A percentile compares a stretch with the other conserved stretches of the same genome.
These are phyloP conservation scores for Xenopus borealis DNA, from an alignment of 2,113 vertebrate genomes.

Conservation along the genomic window DNA sequence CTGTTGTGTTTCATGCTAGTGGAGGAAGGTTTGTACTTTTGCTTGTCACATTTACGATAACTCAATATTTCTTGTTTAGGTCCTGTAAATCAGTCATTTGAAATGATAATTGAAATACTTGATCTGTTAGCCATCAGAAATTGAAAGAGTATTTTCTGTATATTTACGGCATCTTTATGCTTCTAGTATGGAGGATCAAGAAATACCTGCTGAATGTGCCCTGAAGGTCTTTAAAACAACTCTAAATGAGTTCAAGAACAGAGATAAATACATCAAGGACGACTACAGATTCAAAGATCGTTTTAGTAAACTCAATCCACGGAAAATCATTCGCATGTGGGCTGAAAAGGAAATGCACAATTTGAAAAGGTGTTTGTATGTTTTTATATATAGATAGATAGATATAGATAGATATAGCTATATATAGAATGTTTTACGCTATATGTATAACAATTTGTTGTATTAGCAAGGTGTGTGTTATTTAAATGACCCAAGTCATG, in stretches of 20 bases:
- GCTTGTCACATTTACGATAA: too few species aligned
- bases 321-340: slow-evolving; percentile 95
- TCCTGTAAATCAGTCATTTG: too few species aligned
- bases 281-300: slow-evolving; percentile 96
- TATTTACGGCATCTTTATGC: not conserved
- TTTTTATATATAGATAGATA: too few species aligned
- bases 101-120: too few species aligned
- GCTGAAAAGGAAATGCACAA: slow-evolving; percentile 99
- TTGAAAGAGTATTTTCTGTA: too few species aligned
- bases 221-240: slow-evolving; percentile 98
- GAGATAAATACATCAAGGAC: slow-evolving; percentile 97
- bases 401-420: too few species aligned
- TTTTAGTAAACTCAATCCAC: slow-evolving; percentile 94
- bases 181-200: slow-evolving; percentile 70
- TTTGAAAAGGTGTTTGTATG: slow-evolving; percentile 88
- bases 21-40: slow-evolving; percentile 79
- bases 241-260: slow-evolving; percentile 94
- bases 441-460: too few species aligned
- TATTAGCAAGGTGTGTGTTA: too few species aligned
- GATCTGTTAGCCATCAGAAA: too few species aligned
- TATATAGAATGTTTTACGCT: too few species aligned
- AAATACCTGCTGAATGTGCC: slow-evolving; percentile 84
- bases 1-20: slow-evolving; percentile 92
- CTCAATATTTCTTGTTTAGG: not conserved
- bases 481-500: too few species aligned